Conservation (phyloP, 1,140 invertebrate genomes). For the Eueides isabella region DNA sequence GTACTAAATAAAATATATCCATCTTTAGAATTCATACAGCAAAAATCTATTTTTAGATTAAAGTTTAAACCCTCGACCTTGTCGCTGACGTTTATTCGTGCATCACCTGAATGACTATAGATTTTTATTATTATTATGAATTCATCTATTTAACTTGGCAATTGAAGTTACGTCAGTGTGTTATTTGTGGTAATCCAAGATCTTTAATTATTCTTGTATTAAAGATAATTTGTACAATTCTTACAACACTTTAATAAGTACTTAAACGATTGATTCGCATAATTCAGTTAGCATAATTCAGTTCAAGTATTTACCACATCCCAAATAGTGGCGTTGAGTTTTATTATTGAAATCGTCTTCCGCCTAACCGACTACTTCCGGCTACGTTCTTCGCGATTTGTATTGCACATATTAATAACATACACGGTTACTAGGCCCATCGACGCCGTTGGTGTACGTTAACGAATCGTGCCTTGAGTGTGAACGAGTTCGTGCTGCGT, state of each 20-base stretch:
- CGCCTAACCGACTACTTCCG: conserved; percentile 40
- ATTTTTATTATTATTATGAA: background rate
- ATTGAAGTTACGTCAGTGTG: no score
- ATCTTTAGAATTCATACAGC: conserved; percentile 55
- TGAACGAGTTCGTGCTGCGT: conserved; percentile 70
- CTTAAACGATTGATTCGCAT: background rate
- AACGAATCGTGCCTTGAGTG: conserved; percentile 72
- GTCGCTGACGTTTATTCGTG: conserved; percentile 20
- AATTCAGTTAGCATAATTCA: no score
- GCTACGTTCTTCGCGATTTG: conserved; percentile 1
- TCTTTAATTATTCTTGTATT: no score
- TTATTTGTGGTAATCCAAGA: no score
- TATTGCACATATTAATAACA: background rate
- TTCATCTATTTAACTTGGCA: no score
- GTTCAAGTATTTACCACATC: background rate
- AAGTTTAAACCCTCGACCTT: conserved; percentile 31
- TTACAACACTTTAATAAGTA: no score
- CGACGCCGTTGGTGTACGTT: conserved; percentile 68
- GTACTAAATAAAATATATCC: conserved; percentile 50
- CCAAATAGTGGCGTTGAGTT: background rate
- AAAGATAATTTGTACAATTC: no score
- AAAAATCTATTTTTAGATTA: conserved; percentile 49
- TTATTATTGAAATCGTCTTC: conserved; percentile 23
- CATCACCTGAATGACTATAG: conserved; percentile 23
- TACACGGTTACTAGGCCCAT: conserved; percentile 54